Evolutionary conservation across 2,113 vertebrate genomes (phyloP).

Genomic region (Mobula birostris): DNA sequence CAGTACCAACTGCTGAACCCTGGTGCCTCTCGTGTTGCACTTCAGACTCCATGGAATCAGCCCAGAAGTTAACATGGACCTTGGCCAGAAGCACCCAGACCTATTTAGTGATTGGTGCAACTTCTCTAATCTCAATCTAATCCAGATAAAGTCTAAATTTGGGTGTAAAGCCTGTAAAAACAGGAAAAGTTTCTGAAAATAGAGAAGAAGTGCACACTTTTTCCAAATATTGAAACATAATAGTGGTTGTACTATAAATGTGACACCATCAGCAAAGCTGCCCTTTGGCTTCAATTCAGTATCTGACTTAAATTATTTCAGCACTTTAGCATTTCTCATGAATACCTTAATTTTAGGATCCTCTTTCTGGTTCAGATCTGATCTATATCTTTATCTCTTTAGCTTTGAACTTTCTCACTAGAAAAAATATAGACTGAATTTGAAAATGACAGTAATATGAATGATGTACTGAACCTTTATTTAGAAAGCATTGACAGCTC

Average conservation of each 20-base stretch:
- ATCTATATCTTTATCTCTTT: background rate
- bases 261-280: background rate
- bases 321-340: background rate
- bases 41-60: too few relatives aligned
- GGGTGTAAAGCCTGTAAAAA: too few relatives aligned
- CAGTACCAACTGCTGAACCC: too few relatives aligned
- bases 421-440: constrained; percentile 13
- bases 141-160: too few relatives aligned
- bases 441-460: background rate
- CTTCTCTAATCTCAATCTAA: too few relatives aligned
- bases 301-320: background rate
- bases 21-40: too few relatives aligned
- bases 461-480: background rate
- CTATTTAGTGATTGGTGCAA: too few relatives aligned
- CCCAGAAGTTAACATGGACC: too few relatives aligned
- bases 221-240: background rate
- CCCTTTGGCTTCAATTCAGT: background rate
- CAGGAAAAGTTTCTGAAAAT: too few relatives aligned
- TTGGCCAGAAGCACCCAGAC: too few relatives aligned
- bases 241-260: background rate
- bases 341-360: background rate
- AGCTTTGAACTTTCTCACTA: background rate
- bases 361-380: background rate
- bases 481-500: constrained; percentile 5
- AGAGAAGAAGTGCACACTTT: too few relatives aligned